phyloP scores from a whole-genome alignment of 2,113 vertebrate species.

The Alligator mississippiensis region DNA sequence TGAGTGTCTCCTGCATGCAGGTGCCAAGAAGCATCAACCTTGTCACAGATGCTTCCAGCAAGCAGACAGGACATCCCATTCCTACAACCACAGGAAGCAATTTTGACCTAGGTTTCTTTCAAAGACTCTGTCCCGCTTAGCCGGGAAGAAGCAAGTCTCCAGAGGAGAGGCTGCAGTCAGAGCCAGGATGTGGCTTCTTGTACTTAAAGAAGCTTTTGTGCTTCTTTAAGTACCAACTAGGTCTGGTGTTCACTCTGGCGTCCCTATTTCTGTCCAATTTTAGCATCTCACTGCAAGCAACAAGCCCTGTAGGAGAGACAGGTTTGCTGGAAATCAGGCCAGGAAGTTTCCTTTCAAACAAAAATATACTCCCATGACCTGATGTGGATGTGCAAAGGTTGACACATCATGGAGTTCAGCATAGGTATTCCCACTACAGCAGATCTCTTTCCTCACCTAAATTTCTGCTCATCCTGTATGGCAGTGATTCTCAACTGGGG shows the following conservation, averaged over 20 bases:
- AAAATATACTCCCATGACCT: background rate
- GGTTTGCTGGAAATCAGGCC: background rate
- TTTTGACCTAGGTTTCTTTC: background rate
- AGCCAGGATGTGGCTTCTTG: background rate
- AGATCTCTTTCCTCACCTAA: background rate
- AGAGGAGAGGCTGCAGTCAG: background rate
- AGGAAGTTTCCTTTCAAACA: background rate
- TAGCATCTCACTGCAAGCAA: background rate
- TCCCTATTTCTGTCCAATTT: background rate
- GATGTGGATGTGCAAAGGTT: background rate
- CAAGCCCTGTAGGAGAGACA: background rate
- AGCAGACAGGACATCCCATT: fast-evolving
- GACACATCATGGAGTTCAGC: fast-evolving
- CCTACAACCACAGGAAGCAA: background rate
- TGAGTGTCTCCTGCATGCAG: fast-evolving
- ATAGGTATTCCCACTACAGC: background rate
- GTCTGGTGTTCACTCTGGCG: background rate
- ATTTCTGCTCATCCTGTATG: too few species aligned
- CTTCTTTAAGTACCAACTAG: background rate
- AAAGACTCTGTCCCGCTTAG: background rate
- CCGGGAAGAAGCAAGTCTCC: fast-evolving
- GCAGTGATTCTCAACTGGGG: too few species aligned
- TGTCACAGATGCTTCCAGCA: background rate
- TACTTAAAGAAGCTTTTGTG: background rate
- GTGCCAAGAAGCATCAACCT: background rate